These are phyloP conservation scores for Streptopelia turtur DNA, from an alignment of 2,797 vertebrate species.

Conservation along the genomic window DNA sequence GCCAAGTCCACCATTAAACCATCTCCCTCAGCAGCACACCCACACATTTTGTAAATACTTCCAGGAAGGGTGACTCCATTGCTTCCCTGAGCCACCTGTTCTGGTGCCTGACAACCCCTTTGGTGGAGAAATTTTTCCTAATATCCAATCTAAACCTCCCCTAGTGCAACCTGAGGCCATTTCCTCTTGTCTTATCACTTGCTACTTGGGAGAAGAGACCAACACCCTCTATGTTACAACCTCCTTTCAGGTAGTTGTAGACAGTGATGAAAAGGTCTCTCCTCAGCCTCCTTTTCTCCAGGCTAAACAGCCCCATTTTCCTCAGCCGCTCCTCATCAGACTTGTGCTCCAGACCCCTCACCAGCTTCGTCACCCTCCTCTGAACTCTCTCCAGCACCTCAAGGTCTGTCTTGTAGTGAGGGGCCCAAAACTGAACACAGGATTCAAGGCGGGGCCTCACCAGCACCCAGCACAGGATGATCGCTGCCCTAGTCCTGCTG, in stretches of 20 bases:
- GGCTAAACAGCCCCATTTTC: background rate
- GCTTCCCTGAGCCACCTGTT: background rate
- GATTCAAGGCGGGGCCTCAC: background rate
- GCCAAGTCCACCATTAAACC: background rate
- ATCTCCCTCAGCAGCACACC: accelerated
- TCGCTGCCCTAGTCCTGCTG: background rate
- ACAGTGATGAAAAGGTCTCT: background rate
- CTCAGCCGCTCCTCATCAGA: background rate
- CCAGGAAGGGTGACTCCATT: accelerated
- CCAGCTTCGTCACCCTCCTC: background rate
- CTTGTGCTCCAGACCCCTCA: background rate
- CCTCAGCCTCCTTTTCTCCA: background rate
- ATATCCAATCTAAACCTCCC: background rate
- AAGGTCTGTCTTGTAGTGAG: background rate
- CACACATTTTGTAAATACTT: background rate
- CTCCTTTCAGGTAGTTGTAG: background rate
- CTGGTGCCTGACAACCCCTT: background rate
- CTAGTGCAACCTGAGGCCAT: background rate
- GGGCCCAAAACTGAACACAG: background rate
- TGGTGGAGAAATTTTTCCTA: background rate
- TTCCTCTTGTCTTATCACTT: background rate
- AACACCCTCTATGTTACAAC: accelerated
- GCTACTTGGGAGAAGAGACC: background rate
- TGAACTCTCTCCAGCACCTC: accelerated
- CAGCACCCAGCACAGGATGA: accelerated